Evolutionary conservation across 2,888 invertebrate genomes (phyloP).

Genomic region (Emmelina monodactyla): DNA sequence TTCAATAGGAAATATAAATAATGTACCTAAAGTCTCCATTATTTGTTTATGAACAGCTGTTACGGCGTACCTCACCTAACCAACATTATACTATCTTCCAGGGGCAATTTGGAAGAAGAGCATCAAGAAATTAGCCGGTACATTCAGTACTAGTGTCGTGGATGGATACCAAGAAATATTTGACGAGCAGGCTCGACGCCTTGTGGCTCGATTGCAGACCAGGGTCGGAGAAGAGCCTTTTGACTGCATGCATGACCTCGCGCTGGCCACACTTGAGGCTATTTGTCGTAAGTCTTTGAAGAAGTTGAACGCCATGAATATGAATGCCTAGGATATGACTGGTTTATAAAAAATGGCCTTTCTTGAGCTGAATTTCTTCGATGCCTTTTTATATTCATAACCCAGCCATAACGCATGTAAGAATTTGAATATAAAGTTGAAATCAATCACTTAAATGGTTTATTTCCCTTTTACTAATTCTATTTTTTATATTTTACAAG

Average conservation of each 20-base stretch:
- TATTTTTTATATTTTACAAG: no score
- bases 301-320: no score
- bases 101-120: slow-evolving; percentile 36
- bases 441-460: no score
- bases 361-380: neutral
- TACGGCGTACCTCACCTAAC: no score
- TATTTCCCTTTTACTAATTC: no score
- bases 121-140: slow-evolving; percentile 34
- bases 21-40: no score
- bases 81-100: slow-evolving; percentile 17
- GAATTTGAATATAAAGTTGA: no score
- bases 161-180: slow-evolving; percentile 34
- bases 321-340: no score
- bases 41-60: no score
- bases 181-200: slow-evolving; percentile 27
- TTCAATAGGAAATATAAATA: no score
- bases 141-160: slow-evolving; percentile 30
- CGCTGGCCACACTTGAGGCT: slow-evolving; percentile 31
- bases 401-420: no score
- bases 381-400: no score
- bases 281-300: slow-evolving; percentile 36
- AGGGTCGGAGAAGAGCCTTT: slow-evolving; percentile 29
- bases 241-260: slow-evolving; percentile 26
- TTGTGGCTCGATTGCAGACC: slow-evolving; percentile 22
- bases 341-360: neutral